A percentile compares a stretch with the other conserved stretches of the same genome.
Conservation (phyloP, 2,113 vertebrate genomes). For the Microcebus jonahi region DNA sequence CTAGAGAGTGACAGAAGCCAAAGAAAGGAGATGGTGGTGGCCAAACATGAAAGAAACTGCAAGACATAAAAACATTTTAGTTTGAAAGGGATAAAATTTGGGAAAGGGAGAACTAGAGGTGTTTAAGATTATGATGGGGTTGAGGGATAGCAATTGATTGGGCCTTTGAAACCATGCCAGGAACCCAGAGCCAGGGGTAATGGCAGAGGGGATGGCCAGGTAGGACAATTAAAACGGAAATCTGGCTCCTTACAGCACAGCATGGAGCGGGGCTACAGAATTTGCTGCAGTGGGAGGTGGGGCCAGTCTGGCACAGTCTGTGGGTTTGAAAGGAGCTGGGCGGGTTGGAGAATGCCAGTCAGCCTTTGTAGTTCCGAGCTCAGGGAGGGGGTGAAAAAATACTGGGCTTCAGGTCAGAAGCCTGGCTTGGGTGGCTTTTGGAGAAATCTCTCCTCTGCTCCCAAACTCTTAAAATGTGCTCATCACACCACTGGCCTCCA, state of each 20-base stretch:
- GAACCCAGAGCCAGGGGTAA: conserved; percentile 33
- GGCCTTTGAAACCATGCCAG: conserved; percentile 59
- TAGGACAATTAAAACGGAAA: conserved; percentile 60
- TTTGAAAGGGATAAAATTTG: not conserved
- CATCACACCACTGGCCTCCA: not conserved
- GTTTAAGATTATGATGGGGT: not conserved
- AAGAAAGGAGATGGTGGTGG: not conserved
- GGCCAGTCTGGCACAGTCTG: conserved; percentile 69
- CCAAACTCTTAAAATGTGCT: conserved; percentile 43
- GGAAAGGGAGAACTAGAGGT: not conserved
- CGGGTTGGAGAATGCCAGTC: conserved; percentile 69
- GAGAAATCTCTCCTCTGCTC: conserved; percentile 51
- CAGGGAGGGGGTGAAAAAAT: conserved; percentile 37
- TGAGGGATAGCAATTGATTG: not conserved
- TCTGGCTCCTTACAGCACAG: conserved; percentile 40
- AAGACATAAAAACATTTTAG: not conserved
- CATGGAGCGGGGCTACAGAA: conserved; percentile 49
- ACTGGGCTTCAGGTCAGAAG: conserved; percentile 62
- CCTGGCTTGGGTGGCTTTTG: conserved; percentile 47
- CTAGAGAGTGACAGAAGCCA: not conserved
- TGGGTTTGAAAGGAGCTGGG: conserved; percentile 71
- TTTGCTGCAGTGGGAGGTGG: conserved; percentile 70
- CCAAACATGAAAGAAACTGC: not conserved
- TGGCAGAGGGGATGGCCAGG: conserved; percentile 58
- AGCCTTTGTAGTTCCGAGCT: conserved; percentile 70